A percentile compares a stretch with the other conserved stretches of the same genome.
phyloP scores from a whole-genome alignment of 2,113 vertebrate genomes.

The Nyctibius bracteatus region DNA sequence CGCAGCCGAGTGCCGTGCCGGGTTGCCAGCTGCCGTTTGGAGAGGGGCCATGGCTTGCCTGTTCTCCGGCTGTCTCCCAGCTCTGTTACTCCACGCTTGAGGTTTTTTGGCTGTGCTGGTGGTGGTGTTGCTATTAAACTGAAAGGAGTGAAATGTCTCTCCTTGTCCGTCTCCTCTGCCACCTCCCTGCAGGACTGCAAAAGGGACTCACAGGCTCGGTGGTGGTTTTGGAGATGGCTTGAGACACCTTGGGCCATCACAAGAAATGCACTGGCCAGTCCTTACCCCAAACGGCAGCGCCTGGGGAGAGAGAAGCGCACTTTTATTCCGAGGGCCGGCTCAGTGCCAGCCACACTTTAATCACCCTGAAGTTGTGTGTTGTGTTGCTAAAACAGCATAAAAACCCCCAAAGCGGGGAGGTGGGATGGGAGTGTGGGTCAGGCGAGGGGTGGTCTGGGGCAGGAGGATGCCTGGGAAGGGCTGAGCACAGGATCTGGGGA shows the following conservation, averaged over 20 bases:
- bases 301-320: background rate
- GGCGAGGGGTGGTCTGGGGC: background rate
- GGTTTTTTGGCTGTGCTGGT: background rate
- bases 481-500: background rate
- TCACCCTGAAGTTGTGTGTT: background rate
- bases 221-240: background rate
- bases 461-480: background rate
- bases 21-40: slow-evolving; percentile 40
- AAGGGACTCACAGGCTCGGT: rapidly evolving
- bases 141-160: background rate
- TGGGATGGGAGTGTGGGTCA: background rate
- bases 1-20: background rate
- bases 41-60: slow-evolving; percentile 14
- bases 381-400: background rate
- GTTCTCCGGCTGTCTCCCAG: slow-evolving; percentile 22
- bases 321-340: background rate
- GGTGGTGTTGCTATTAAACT: background rate
- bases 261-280: background rate
- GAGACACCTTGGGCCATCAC: background rate
- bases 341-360: background rate
- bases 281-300: background rate
- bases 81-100: background rate
- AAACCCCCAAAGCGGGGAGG: background rate
- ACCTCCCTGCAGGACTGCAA: background rate
- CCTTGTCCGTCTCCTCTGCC: background rate